Base-by-base conservation (phyloP, 2,113 vertebrate species). In the Bostrychus sinensis region DNA sequence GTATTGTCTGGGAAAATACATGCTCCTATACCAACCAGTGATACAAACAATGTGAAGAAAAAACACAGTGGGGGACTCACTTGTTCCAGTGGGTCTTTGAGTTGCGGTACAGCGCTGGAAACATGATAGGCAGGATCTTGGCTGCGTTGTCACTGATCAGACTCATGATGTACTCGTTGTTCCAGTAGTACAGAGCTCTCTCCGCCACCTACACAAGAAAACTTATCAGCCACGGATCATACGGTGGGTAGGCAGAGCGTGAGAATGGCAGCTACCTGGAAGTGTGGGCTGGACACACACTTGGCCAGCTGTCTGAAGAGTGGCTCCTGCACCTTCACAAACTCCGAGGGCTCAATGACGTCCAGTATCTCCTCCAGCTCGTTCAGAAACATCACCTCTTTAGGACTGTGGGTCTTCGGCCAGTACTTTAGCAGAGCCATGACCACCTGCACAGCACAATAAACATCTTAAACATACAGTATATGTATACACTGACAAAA, bases 61-160 rank as follows among this genome's bases (percentile, higher is more conserved):
- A n/a, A n/a, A n/a, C n/a, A n/a, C 4, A 3, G 0, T 1, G 32
- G 13, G 1, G n/a, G 1, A 64, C 94, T 94, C 90, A 99, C 97
- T 99, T 99, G 94, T 99, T 99, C 97, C 97, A 99, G 90, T 99
- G 97, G 59, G 95, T 98, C 93, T 99, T 99, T 13, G 96, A 98
- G 93, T 99, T 99, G 80, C 97, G 95, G 90, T 99, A 99, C 74
- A 99, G 88, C 43, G 97, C 96, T 0, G 97, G 97, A 71, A 99
- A 99, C 97, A 99, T 99, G 68, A 99, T 98, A 50, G 97, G 97
- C 78, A 99, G 93, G 77, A 99, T 99, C 90, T 94, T 97, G 7
- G 96, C 96, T 23, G 97, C 96, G 0, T 99, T 99, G 91, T 98
- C 96, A 13, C 96, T 98, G 91, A 98, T 97, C 59, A 98, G 90